These are phyloP conservation scores for Phlogophora meticulosa DNA, from an alignment of 2,888 invertebrate species.

Conservation along the genomic window DNA sequence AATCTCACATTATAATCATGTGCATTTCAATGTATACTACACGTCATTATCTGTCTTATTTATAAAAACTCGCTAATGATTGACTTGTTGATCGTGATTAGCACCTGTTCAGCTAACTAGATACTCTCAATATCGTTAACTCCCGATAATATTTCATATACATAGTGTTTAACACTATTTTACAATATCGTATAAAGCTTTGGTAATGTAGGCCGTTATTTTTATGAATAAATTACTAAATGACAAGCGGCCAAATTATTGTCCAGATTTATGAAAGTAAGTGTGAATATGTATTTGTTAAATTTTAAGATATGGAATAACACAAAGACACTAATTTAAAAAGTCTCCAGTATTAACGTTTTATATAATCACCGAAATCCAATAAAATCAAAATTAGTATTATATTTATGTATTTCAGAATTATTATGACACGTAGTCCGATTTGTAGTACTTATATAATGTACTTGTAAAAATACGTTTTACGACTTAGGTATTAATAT, in stretches of 20 bases:
- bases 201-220: conserved; percentile 75
- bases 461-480: conserved; percentile 7
- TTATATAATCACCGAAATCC: conserved; percentile 29
- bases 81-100: too few species aligned
- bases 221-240: conserved; percentile 78
- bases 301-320: conserved; percentile 62
- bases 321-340: conserved; percentile 44
- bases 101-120: too few species aligned
- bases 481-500: conserved; percentile 5
- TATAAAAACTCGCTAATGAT: too few species aligned
- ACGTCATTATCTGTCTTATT: conserved; percentile 15
- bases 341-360: conserved; percentile 43
- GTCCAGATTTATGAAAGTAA: conserved; percentile 78
- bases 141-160: conserved; percentile 32
- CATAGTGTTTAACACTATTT: conserved; percentile 67
- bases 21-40: conserved; percentile 54
- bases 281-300: conserved; percentile 53
- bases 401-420: conserved; percentile 23
- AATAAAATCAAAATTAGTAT: conserved; percentile 27
- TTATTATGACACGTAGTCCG: conserved; percentile 14
- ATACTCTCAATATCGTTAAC: conserved; percentile 23
- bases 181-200: conserved; percentile 73
- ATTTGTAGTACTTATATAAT: conserved; percentile 2
- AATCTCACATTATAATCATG: conserved; percentile 56
- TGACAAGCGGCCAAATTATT: conserved; percentile 90